phyloP scores from a whole-genome alignment of 2,113 vertebrate genomes.

The Phylloscopus trochiloides region DNA sequence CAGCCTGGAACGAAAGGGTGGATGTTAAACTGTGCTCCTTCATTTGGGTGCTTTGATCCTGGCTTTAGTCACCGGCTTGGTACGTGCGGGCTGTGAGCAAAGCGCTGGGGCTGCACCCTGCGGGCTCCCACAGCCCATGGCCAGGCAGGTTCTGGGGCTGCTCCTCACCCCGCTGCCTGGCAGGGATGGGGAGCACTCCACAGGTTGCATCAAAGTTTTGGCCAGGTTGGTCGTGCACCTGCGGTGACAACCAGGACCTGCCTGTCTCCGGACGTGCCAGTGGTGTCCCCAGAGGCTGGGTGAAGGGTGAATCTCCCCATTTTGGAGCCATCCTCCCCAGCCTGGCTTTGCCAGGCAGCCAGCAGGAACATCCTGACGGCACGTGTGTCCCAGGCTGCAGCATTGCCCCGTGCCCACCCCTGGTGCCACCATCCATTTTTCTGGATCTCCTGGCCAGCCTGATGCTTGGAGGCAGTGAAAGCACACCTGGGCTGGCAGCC shows the following conservation, averaged over 20 bases:
- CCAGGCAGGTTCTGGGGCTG: neutral
- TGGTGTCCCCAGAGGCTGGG: neutral
- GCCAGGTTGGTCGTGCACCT: neutral
- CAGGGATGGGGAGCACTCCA: fast-evolving
- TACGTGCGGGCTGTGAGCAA: slow-evolving; percentile 46
- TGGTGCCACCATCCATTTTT: neutral
- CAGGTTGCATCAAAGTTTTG: neutral
- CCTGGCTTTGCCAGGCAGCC: neutral
- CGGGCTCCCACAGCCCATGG: neutral
- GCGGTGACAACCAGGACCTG: neutral
- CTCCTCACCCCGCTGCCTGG: fast-evolving
- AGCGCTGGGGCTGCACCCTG: neutral
- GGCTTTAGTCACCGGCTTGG: slow-evolving; percentile 26
- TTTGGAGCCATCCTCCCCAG: fast-evolving
- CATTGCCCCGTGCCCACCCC: fast-evolving
- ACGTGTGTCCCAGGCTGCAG: fast-evolving
- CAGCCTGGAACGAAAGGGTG: slow-evolving; percentile 33
- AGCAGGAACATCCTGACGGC: neutral
- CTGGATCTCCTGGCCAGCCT: neutral
- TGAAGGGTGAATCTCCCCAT: neutral
- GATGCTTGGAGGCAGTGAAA: neutral
- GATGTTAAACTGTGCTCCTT: slow-evolving; percentile 7
- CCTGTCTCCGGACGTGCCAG: fast-evolving
- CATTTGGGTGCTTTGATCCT: slow-evolving; percentile 30
- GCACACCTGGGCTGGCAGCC: neutral